Conservation (phyloP, 2,797 vertebrate genomes). For the Sarcophilus harrisii region DNA sequence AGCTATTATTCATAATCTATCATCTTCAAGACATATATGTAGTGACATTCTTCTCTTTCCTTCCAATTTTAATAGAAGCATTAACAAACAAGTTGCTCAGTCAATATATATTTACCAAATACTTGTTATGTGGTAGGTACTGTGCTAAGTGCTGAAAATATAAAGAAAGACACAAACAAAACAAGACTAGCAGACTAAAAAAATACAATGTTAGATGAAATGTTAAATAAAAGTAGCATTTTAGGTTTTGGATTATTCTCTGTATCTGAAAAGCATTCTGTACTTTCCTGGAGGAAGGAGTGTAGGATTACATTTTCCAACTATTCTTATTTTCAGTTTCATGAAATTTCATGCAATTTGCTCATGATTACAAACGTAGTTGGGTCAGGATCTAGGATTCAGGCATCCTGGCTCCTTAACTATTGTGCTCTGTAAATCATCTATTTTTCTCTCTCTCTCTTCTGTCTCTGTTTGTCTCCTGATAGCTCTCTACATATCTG, state of each 20-base stretch:
- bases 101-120: neutral
- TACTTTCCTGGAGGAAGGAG: neutral
- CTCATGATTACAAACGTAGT: neutral
- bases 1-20: no score
- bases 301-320: neutral
- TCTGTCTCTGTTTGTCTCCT: neutral
- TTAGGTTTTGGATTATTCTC: neutral
- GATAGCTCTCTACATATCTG: neutral
- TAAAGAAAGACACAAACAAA: neutral
- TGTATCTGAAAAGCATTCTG: neutral
- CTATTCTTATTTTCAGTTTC: neutral
- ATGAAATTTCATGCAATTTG: neutral
- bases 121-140: neutral
- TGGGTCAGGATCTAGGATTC: neutral
- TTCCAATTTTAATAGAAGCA: conserved; percentile 66
- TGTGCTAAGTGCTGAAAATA: neutral
- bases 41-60: conserved; percentile 47
- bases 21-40: neutral
- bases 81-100: conserved; percentile 2
- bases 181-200: neutral
- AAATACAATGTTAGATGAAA: neutral
- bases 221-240: neutral
- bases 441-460: neutral
- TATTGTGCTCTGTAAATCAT: neutral
- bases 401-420: neutral